These are phyloP conservation scores for Melanerpes aurifrons DNA, from an alignment of 2,113 vertebrate species.

Conservation along the genomic window DNA sequence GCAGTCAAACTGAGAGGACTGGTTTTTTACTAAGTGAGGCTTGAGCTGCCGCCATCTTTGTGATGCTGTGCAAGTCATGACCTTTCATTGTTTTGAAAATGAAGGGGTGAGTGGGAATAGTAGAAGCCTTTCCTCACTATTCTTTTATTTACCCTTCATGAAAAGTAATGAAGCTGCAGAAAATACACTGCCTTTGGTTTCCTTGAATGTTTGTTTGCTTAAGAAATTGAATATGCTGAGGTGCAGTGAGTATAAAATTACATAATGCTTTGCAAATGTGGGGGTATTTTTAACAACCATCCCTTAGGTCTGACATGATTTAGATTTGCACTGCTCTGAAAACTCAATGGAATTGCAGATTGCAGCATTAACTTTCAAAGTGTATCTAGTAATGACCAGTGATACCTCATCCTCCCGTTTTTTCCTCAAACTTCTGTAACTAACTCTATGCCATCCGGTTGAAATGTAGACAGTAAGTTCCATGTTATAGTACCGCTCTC, in stretches of 20 bases:
- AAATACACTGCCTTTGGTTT: slow-evolving; percentile 1
- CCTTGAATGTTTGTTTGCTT: slow-evolving; percentile 23
- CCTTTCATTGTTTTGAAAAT: slow-evolving; percentile 13
- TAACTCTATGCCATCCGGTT: background rate
- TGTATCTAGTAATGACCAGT: background rate
- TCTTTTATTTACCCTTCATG: background rate
- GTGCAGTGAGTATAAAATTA: background rate
- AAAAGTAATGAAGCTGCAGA: background rate
- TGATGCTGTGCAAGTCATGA: background rate
- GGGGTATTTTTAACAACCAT: slow-evolving; percentile 19
- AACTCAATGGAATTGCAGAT: background rate
- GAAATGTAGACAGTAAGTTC: background rate
- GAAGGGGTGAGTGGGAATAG: background rate
- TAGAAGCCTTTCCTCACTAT: background rate
- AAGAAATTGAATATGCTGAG: background rate
- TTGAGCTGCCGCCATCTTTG: background rate
- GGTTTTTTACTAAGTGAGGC: background rate
- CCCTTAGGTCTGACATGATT: background rate
- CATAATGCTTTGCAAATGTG: background rate
- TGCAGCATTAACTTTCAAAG: background rate
- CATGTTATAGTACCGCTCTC: background rate
- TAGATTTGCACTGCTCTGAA: background rate
- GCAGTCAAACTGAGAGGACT: background rate
- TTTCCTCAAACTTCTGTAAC: background rate
- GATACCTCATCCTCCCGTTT: background rate